phyloP scores from a whole-genome alignment of 2,888 invertebrate species.

The Bugulina stolonifera region DNA sequence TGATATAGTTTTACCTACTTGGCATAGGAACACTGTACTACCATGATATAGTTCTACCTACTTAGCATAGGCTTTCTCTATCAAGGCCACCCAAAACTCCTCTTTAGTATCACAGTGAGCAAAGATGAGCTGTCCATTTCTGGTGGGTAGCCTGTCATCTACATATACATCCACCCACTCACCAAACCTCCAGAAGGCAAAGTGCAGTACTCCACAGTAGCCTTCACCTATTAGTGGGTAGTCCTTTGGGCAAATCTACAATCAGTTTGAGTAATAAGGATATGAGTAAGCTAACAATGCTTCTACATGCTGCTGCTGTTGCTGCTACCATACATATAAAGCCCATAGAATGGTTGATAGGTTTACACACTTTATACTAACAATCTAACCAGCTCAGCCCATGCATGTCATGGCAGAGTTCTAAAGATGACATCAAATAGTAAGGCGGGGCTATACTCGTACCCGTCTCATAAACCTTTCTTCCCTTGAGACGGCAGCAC shows the following conservation, averaged over 20 bases:
- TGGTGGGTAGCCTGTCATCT: slow-evolving; percentile 53
- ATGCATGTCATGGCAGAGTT: too few species aligned
- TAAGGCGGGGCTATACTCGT: slow-evolving; percentile 27
- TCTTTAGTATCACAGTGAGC: slow-evolving; percentile 48
- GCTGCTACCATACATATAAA: too few species aligned
- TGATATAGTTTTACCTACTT: not conserved
- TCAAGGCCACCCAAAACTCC: slow-evolving; percentile 55
- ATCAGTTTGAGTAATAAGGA: too few species aligned
- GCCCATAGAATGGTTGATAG: too few species aligned
- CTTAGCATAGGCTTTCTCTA: slow-evolving; percentile 56
- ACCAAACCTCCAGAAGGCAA: slow-evolving; percentile 55
- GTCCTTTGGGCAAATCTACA: slow-evolving; percentile 44
- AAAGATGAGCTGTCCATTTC: slow-evolving; percentile 49
- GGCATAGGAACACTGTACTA: not conserved
- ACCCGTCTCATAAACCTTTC: slow-evolving; percentile 51
- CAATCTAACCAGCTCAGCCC: too few species aligned
- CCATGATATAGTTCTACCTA: slow-evolving; percentile 33
- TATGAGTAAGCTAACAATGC: too few species aligned
- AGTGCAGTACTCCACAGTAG: slow-evolving; percentile 51
- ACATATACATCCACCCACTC: slow-evolving; percentile 52
- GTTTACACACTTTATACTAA: too few species aligned
- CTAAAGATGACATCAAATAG: too few species aligned
- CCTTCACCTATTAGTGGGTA: slow-evolving; percentile 46
- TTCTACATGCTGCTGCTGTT: too few species aligned
- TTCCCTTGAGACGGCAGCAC: slow-evolving; percentile 53